Conservation (phyloP, 2,797 vertebrate genomes). For the Lates japonicus region DNA sequence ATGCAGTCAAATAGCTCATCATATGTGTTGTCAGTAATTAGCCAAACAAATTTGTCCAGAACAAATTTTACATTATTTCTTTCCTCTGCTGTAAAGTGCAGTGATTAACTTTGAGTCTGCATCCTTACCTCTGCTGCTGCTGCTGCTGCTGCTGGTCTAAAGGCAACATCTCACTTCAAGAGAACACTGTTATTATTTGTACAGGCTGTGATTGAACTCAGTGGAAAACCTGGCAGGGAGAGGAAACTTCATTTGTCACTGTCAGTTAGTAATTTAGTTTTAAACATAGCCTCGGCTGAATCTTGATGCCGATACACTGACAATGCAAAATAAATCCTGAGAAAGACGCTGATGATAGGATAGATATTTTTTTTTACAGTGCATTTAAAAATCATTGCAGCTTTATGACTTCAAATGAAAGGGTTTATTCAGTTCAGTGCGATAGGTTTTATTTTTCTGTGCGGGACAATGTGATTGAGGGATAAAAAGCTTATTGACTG, state of each 20-base stretch:
- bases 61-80: neutral
- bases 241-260: constrained; percentile 13
- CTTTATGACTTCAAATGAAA: constrained; percentile 31
- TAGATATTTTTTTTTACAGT: constrained; percentile 10
- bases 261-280: constrained; percentile 26
- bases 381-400: constrained; percentile 23
- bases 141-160: constrained; percentile 4
- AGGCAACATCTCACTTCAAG: constrained; percentile 4
- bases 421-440: constrained; percentile 16
- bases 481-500: constrained; percentile 44
- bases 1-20: neutral
- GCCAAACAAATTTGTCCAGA: neutral
- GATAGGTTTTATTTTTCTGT: constrained; percentile 14
- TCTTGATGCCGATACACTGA: constrained; percentile 12
- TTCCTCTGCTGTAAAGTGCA: constrained; percentile 6
- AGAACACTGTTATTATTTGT: constrained; percentile 12
- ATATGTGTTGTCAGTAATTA: neutral
- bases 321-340: constrained; percentile 27
- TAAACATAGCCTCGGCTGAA: constrained; percentile 12
- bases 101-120: constrained; percentile 2
- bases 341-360: constrained; percentile 19
- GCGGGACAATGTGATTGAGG: constrained; percentile 12
- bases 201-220: constrained; percentile 20
- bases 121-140: neutral
- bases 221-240: constrained; percentile 17